These are phyloP conservation scores for Sycobia sp. DNA, from an alignment of 1,140 invertebrate species.

Conservation along the genomic window DNA sequence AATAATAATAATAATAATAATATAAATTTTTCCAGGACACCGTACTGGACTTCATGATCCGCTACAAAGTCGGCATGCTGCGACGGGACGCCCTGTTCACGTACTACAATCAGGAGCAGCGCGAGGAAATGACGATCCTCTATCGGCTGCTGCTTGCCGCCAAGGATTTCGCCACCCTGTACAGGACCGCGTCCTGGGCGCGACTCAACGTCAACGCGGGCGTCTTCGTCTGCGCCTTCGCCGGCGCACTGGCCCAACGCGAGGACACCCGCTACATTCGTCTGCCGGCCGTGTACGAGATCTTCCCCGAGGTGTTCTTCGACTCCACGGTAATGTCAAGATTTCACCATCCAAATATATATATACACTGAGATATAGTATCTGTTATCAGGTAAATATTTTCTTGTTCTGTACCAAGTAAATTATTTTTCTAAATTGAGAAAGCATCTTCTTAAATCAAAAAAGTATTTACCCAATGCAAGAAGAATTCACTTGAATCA, in stretches of 20 bases:
- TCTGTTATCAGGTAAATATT: no score
- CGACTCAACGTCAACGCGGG: slow-evolving; percentile 68
- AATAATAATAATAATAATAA: no score
- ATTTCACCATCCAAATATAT: no score
- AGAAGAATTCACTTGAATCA: no score
- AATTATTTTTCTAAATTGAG: no score
- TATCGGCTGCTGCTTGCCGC: slow-evolving; percentile 67
- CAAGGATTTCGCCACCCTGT: slow-evolving; percentile 70
- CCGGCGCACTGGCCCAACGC: slow-evolving; percentile 66
- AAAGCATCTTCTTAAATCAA: no score
- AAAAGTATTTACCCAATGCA: no score
- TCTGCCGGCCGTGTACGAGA: slow-evolving; percentile 70
- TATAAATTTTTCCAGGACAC: slow-evolving; percentile 40
- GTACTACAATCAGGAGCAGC: slow-evolving; percentile 57
- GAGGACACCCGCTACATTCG: slow-evolving; percentile 65
- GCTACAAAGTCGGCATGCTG: slow-evolving; percentile 57
- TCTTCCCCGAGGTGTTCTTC: slow-evolving; percentile 69
- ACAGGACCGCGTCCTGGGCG: slow-evolving; percentile 69
- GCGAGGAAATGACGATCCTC: slow-evolving; percentile 63
- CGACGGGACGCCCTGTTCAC: slow-evolving; percentile 54
- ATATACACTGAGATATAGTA: neutral
- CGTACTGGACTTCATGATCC: slow-evolving; percentile 47
- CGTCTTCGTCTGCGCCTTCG: slow-evolving; percentile 68
- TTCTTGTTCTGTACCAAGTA: no score
- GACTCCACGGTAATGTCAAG: slow-evolving; percentile 51